A percentile compares a stretch with the other conserved stretches of the same genome.
Conservation (phyloP, 1,140 invertebrate species). For the Triops longicaudatus region DNA sequence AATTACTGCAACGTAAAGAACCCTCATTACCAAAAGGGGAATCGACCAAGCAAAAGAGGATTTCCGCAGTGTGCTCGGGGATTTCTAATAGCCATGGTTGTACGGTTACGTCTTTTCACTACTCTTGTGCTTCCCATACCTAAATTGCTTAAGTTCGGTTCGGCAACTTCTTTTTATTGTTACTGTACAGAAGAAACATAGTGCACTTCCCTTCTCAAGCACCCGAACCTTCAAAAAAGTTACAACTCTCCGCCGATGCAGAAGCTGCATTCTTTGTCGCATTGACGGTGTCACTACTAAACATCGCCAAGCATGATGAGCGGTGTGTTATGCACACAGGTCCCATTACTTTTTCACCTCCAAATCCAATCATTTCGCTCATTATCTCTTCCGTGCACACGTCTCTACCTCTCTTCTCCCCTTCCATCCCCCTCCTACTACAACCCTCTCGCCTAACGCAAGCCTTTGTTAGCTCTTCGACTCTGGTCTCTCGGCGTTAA, state of each 20-base stretch:
- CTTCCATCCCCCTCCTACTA: background rate
- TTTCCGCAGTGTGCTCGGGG: background rate
- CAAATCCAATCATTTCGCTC: background rate
- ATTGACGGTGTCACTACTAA: background rate
- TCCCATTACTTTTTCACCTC: background rate
- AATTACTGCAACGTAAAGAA: constrained; percentile 15
- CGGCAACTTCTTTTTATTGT: background rate
- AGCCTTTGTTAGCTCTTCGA: background rate
- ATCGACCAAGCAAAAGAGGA: constrained; percentile 10
- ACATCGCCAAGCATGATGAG: background rate
- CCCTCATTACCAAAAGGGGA: background rate
- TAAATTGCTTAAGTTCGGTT: background rate
- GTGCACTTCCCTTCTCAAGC: background rate
- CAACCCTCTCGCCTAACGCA: too few species aligned
- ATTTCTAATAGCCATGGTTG: background rate
- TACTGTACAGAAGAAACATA: background rate
- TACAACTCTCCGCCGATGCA: background rate
- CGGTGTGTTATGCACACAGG: background rate
- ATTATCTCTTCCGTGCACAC: background rate
- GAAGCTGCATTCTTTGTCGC: background rate
- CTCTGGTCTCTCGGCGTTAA: background rate
- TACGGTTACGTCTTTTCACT: background rate
- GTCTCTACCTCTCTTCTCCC: background rate
- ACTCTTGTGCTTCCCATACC: background rate
- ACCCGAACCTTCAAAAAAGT: background rate